Conservation (phyloP, 1,140 invertebrate species). For the Microplitis demolitor region DNA sequence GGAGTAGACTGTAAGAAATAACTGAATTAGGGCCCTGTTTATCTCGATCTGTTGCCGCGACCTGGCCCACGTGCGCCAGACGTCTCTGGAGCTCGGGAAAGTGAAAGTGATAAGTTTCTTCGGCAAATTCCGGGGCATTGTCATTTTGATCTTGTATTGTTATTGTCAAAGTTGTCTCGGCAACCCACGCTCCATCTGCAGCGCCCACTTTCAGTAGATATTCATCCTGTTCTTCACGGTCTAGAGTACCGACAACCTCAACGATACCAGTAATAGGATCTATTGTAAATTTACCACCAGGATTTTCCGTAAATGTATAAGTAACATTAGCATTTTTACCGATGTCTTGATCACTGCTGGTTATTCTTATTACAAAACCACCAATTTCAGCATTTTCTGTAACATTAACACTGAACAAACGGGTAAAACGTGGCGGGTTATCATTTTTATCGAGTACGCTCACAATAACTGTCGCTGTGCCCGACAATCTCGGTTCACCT, state of each 20-base stretch:
- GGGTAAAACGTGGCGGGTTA: conserved; percentile 90
- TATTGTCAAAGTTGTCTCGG: conserved; percentile 87
- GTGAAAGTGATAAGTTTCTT: conserved; percentile 86
- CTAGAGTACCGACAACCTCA: conserved; percentile 81
- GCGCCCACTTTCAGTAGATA: conserved; percentile 87
- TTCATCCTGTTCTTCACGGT: conserved; percentile 89
- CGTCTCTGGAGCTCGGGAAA: conserved; percentile 83
- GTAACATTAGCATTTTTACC: conserved; percentile 87
- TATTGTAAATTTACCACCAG: conserved; percentile 87
- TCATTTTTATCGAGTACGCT: conserved; percentile 92
- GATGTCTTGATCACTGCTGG: conserved; percentile 87
- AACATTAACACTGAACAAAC: conserved; percentile 91
- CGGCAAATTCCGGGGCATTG: conserved; percentile 89
- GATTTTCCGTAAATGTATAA: conserved; percentile 87
- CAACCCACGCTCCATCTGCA: conserved; percentile 86
- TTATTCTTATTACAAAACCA: conserved; percentile 90
- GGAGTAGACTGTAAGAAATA: conserved; percentile 87
- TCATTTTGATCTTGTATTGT: conserved; percentile 96
- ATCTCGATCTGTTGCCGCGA: conserved; percentile 85
- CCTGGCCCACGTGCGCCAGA: conserved; percentile 84
- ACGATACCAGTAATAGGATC: conserved; percentile 89
- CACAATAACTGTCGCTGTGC: conserved; percentile 83
- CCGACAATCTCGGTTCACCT: conserved; percentile 80
- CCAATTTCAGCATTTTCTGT: conserved; percentile 94
- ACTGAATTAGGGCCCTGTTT: conserved; percentile 94